phyloP scores from a whole-genome alignment of 2,113 vertebrate species.

The Ovis canadensis region DNA sequence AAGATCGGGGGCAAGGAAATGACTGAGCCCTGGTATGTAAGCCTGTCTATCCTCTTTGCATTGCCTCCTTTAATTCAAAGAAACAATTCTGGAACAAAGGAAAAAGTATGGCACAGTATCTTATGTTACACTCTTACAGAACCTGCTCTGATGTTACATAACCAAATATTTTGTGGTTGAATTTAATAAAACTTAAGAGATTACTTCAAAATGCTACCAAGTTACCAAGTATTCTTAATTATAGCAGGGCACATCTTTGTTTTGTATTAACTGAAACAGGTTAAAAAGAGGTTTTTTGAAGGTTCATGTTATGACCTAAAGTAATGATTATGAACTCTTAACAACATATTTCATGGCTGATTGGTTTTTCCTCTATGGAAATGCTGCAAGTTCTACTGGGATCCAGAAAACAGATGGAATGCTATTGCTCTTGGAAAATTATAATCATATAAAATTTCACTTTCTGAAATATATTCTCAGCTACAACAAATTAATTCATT shows the following conservation, averaged over 20 bases:
- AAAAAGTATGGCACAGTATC: not conserved
- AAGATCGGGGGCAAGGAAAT: not conserved
- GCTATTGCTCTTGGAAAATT: not conserved
- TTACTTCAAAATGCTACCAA: not conserved
- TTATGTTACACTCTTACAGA: not conserved
- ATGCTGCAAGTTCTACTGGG: not conserved
- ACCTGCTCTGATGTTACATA: not conserved
- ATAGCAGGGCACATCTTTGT: not conserved
- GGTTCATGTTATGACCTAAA: not conserved
- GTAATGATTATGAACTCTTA: not conserved
- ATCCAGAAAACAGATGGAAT: not conserved
- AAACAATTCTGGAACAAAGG: not conserved
- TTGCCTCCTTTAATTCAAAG: not conserved
- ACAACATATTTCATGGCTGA: not conserved
- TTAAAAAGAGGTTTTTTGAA: not conserved
- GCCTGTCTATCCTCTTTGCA: not conserved
- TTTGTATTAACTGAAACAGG: not conserved
- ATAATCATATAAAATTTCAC: not conserved
- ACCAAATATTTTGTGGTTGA: not conserved
- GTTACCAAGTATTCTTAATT: constrained; percentile 3
- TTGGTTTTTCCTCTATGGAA: not conserved
- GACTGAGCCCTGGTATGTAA: not conserved
- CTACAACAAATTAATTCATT: constrained; percentile 18
- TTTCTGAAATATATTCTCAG: not conserved
- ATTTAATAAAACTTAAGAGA: not conserved